Percentiles rank a stretch among this genome's conserved stretches.
Conservation (phyloP, 1,140 invertebrate species). For the Caenorhabditis briggsae region DNA sequence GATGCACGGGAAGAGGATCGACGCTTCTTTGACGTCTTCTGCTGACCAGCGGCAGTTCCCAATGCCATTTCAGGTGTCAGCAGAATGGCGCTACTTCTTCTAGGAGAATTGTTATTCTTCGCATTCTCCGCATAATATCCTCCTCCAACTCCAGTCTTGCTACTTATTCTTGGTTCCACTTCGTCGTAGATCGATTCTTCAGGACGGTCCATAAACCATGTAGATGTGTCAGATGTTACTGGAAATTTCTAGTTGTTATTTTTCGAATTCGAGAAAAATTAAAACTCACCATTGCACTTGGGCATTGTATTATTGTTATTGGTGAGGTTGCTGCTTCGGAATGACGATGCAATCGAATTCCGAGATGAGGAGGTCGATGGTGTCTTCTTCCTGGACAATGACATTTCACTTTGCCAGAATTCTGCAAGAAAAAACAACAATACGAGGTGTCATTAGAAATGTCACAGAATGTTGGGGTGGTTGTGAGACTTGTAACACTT, state of each 20-base stretch:
- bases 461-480: neutral
- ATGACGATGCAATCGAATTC: conserved; percentile 31
- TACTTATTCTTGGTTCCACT: conserved; percentile 5
- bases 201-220: conserved; percentile 45
- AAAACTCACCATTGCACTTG: conserved; percentile 5
- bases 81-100: conserved; percentile 11
- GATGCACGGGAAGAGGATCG: neutral
- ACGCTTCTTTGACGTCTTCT: conserved; percentile 41
- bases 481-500: conserved; percentile 10
- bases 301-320: conserved; percentile 42
- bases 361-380: conserved; percentile 34
- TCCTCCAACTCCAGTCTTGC: conserved; percentile 9
- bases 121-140: conserved; percentile 2
- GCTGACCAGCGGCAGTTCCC: neutral
- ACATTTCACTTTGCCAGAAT: conserved; percentile 38
- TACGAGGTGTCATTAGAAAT: neutral
- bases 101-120: conserved; percentile 13
- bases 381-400: conserved; percentile 45
- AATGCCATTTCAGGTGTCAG: conserved; percentile 43
- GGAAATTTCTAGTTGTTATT: neutral
- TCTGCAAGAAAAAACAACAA: conserved; percentile 23
- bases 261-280: neutral
- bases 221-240: neutral
- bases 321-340: conserved; percentile 5
- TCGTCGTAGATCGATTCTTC: conserved; percentile 44